Evolutionary conservation across 2,888 invertebrate species (phyloP), one percentile per base, ranked within the genome.

Genomic region (Candidula unifasciata): DNA sequence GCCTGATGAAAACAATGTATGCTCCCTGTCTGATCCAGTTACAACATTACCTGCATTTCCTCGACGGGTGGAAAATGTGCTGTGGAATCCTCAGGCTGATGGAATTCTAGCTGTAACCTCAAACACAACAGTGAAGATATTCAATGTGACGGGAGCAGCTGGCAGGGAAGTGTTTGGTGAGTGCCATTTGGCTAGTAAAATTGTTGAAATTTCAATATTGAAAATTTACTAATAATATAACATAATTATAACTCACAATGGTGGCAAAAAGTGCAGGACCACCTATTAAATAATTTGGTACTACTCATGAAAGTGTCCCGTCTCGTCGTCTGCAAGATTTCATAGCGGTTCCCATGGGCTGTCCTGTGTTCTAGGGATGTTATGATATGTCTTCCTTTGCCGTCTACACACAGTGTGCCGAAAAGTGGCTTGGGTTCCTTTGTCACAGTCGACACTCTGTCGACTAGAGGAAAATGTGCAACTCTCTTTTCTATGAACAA

Each of bases 71-170:
- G 98, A 98, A 94, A 97, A 96, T 52, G 96, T 98, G 0, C 96
- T 96, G 44, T 98, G 98, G 94, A 97, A 98, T 94, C 98, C 98
- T 0, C 96, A 96, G 16, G 97, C 97, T 3, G 97, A 97, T 93
- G 96, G 96, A 83, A 94, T 98, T n/a, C 95, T 99, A 69, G 96
- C 97, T 91, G 96, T 97, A 21, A 96, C 97, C 0, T 96, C 97
- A 0, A 96, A 96, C 78, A 96, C 96, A 35, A 96, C 96, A 89
- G 95, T 98, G 54, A 96, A 96, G 16, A 94, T 99, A 57, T 98
- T 97, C 96, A 98, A 99, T 94, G 95, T 98, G 88, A 81, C 87
- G 18, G 81, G 83, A 44, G 85, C 85, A 10, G 83, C 86, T 73
- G 89, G 90, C 85, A 89, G 88, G 52, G 88, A 80, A 85, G 88